Base-by-base conservation (phyloP, 2,888 invertebrate genomes). In the Dasypogon diadema region DNA sequence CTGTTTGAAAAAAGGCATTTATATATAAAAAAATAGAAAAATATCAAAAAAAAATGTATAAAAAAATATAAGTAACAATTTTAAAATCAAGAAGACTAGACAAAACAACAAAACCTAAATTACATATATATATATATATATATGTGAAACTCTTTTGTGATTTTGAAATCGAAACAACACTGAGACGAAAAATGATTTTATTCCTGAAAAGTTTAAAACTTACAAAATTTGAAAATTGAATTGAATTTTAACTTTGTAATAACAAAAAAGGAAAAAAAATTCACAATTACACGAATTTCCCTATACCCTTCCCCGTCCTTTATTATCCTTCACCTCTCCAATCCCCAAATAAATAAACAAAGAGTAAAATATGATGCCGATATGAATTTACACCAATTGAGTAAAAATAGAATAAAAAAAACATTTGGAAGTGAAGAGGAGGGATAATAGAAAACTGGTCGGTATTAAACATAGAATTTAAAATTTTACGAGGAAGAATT, bases 321-420 rank as follows among this genome's bases (percentile, higher is more conserved):
- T 21, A 22, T 42, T 58, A 73, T 73, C 58, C 73, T 58, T 34
- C n/a, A 42, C 14, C 56, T 22, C 42, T 79, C 78, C 77, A 78
- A 76, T 81, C 81, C 81, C 82, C 79, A 81, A 83, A 83, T 77
- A 10, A 34, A 72, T 83, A 78, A 81, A 81, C 83, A 82, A 83
- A 83, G 83, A 83, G 82, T 81, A 79, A 77, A 70, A 26, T 54
- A 37, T 54, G 34, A 30, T 70, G 14, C 14, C 14, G n/a, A 46
- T 24, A 14, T 48, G 46, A 24, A 68, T 68, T 48, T 68, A 48
- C 65, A 48, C 46, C 46, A 65, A 46, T n/a, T n/a, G n/a, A n/a
- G n/a, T n/a, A 24, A 24, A 65, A 51, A 4, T 0, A 51, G 6
- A 16, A 21, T 6, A 51, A 21, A 21, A 6, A 16, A 51, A 51